Base-by-base conservation (phyloP, 2,113 vertebrate genomes). In the Paracanthobrama guichenoti region DNA sequence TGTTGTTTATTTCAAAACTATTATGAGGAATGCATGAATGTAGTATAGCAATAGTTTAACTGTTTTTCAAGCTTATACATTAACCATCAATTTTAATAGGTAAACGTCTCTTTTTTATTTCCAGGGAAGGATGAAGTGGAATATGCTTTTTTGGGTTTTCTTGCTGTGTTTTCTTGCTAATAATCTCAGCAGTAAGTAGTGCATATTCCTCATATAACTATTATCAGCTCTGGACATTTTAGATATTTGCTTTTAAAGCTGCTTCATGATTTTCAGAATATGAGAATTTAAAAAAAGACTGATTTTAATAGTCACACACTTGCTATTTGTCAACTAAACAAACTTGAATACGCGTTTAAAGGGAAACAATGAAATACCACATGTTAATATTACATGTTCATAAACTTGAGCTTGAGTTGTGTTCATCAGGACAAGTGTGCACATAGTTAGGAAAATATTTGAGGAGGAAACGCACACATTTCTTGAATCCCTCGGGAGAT, bases 81-180 rank as follows among this genome's bases (percentile, higher is more conserved):
- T 20, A 55, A 3, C 24, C 39, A 13, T 81, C 46, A 48, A 55
- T 8, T 82, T 50, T 44, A 1, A 50, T 79, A 85, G 53, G 28
- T 83, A 24, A 9, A 57, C 28, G 9, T 42, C 0, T 18, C 8
- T 80, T 10, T 88, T 79, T 67, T 14, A 39, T 81, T 14, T 86
- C 44, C 50, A 89, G 53, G 72, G 2, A 6, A 89, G 80, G 74
- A 95, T 94, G 95, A 95, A 94, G 91, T 79, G 86, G 80, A 12
- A 90, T 87, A 7, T 92, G 14, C 85, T 87, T 77, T 50, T 92
- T 48, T 59, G 89, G 50, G 75, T 89, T 55, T 85, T 91, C 75
- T 67, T 94, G 73, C 77, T 93, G 85, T 91, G 88, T 83, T 78
- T 92, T 82, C 67, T 89, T 11, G 11, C 44, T 50, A 92, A 74